A percentile compares a stretch with the other conserved stretches of the same genome.
These are phyloP conservation scores for Drosophila pseudotalamancana DNA, from an alignment of 2,888 invertebrate genomes.

Conservation along the genomic window DNA sequence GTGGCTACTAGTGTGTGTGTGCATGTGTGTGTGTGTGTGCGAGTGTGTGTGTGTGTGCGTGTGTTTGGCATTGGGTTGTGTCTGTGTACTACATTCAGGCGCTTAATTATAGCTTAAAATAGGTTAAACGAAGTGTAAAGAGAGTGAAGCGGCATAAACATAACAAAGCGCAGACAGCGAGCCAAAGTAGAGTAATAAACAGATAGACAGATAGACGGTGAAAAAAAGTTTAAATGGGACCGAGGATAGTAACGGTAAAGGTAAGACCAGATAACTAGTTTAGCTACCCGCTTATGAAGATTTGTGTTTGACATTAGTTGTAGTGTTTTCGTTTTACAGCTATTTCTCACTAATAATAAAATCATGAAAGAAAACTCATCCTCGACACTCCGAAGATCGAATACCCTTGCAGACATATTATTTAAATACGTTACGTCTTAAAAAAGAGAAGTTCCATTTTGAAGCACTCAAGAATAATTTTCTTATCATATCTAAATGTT, in stretches of 20 bases:
- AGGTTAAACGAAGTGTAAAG: constrained; percentile 50
- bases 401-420: constrained; percentile 13
- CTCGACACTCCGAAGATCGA: constrained; percentile 7
- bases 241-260: constrained; percentile 38
- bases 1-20: constrained; percentile 31
- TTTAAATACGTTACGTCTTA: background rate
- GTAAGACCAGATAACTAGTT: constrained; percentile 55
- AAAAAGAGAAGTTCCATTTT: no score
- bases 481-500: no score
- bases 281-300: constrained; percentile 42
- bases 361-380: constrained; percentile 8
- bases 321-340: constrained; percentile 27
- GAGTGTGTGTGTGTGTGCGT: constrained; percentile 23
- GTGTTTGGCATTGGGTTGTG: constrained; percentile 10
- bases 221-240: constrained; percentile 21
- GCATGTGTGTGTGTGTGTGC: background rate
- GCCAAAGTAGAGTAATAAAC: constrained; percentile 30
- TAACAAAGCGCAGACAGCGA: constrained; percentile 58
- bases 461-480: no score
- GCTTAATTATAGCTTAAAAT: constrained; percentile 50
- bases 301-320: constrained; percentile 28
- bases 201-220: constrained; percentile 35
- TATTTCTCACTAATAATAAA: constrained; percentile 15
- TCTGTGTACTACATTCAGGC: constrained; percentile 28
- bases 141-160: constrained; percentile 52